phyloP scores from a whole-genome alignment of 2,113 vertebrate species.

The Polypterus senegalus region DNA sequence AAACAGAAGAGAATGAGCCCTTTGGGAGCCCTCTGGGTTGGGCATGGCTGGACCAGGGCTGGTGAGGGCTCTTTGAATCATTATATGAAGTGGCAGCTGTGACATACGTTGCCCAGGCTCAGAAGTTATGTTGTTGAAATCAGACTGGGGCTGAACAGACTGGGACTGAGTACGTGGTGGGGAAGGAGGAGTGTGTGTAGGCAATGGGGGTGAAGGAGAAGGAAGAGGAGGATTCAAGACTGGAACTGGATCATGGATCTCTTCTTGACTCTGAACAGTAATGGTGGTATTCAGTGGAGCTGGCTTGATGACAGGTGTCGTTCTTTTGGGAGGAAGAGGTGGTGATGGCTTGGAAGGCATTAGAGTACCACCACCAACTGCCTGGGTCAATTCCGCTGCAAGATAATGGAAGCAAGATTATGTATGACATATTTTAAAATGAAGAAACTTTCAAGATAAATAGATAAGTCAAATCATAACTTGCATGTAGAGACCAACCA shows the following conservation, averaged over 20 bases:
- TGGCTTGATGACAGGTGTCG: constrained; percentile 58
- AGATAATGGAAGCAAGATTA: constrained; percentile 19
- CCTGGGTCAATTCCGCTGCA: constrained; percentile 73
- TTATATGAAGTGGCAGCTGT: constrained; percentile 77
- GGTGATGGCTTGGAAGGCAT: constrained; percentile 74
- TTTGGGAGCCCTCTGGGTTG: constrained; percentile 66
- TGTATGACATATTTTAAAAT: no score
- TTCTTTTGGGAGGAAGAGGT: constrained; percentile 83
- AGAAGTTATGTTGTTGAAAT: constrained; percentile 38
- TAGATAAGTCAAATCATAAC: no score
- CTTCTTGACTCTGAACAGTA: constrained; percentile 28
- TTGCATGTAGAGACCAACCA: no score
- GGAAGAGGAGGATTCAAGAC: constrained; percentile 15
- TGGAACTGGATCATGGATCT: constrained; percentile 20
- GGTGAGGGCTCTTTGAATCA: constrained; percentile 85
- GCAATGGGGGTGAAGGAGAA: constrained; percentile 31
- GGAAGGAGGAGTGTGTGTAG: constrained; percentile 44
- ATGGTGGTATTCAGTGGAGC: constrained; percentile 28
- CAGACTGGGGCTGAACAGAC: constrained; percentile 32
- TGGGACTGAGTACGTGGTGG: constrained; percentile 49
- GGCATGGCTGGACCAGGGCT: constrained; percentile 71
- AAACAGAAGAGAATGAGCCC: constrained; percentile 81
- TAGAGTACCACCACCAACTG: constrained; percentile 46
- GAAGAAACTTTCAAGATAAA: no score
- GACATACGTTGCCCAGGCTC: constrained; percentile 47